A percentile compares a stretch with the other conserved stretches of the same genome.
These are phyloP conservation scores for Gavia stellata DNA, from an alignment of 2,113 vertebrate genomes.

Conservation along the genomic window DNA sequence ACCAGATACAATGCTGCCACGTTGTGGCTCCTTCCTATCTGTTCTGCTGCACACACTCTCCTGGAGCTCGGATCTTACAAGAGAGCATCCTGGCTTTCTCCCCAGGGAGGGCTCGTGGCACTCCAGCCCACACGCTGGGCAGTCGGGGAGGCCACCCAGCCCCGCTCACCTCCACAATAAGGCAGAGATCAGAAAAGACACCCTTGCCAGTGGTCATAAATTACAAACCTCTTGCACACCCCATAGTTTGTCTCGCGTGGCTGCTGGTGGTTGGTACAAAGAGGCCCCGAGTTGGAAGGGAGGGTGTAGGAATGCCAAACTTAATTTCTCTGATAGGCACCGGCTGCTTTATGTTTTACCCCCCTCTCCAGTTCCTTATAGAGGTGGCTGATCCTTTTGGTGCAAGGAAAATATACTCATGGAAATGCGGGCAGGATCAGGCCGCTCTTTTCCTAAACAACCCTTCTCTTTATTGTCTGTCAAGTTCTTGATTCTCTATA, in stretches of 20 bases:
- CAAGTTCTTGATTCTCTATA: not conserved
- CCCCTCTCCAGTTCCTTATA: not conserved
- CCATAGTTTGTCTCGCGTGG: rapidly evolving
- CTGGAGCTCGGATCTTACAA: not conserved
- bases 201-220: not conserved
- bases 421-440: not conserved
- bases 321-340: not conserved
- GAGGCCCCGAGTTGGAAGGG: not conserved
- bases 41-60: not conserved
- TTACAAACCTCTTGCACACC: rapidly evolving
- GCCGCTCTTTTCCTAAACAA: not conserved
- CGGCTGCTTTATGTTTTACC: not conserved
- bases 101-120: not conserved
- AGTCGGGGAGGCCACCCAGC: rapidly evolving
- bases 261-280: not conserved
- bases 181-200: not conserved
- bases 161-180: not conserved
- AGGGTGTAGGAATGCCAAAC: not conserved
- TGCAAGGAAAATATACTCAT: not conserved
- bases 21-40: slow-evolving; percentile 35
- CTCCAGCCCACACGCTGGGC: rapidly evolving
- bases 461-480: not conserved
- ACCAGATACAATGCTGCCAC: slow-evolving; percentile 70
- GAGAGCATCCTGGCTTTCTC: not conserved
- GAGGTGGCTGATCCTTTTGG: not conserved